Evolutionary conservation across 2,888 invertebrate genomes (phyloP).

Genomic region (Cacoxenus indagator): DNA sequence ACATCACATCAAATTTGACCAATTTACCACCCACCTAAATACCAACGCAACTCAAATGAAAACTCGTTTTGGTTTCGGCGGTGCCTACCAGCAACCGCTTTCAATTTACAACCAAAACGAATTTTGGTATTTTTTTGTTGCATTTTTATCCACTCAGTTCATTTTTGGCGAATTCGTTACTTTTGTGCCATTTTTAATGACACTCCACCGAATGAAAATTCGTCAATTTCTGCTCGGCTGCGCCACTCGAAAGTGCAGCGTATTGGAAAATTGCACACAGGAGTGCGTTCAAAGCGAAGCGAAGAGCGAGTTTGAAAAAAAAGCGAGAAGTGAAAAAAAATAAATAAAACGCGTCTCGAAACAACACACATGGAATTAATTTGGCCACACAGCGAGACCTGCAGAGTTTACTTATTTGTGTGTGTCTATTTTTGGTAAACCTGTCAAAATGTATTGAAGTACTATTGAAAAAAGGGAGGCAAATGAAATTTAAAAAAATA

Average conservation of each 20-base stretch:
- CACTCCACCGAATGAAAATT: conserved; percentile 17
- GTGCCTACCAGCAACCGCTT: not conserved
- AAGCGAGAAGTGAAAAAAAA: not conserved
- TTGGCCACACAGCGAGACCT: not conserved
- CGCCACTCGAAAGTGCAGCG: conserved; percentile 47
- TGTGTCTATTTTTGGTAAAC: not conserved
- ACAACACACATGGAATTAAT: conserved; percentile 4
- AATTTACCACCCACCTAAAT: not conserved
- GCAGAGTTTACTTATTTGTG: not conserved
- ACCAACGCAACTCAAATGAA: no score
- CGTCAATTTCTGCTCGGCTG: conserved; percentile 22
- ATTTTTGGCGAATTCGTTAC: conserved; percentile 13
- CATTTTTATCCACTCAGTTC: not conserved
- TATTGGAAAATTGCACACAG: conserved; percentile 54
- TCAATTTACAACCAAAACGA: not conserved
- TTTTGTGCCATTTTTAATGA: conserved; percentile 19
- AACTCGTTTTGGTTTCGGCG: not conserved
- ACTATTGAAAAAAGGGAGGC: not conserved
- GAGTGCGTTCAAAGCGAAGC: conserved; percentile 36
- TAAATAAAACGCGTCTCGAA: not conserved
- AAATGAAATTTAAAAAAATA: not conserved
- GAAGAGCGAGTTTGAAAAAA: not conserved
- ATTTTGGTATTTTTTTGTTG: not conserved
- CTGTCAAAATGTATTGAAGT: not conserved
- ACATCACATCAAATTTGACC: no score